These are phyloP conservation scores for Cichladusa arquata DNA, from an alignment of 2,113 vertebrate species.

Conservation along the genomic window DNA sequence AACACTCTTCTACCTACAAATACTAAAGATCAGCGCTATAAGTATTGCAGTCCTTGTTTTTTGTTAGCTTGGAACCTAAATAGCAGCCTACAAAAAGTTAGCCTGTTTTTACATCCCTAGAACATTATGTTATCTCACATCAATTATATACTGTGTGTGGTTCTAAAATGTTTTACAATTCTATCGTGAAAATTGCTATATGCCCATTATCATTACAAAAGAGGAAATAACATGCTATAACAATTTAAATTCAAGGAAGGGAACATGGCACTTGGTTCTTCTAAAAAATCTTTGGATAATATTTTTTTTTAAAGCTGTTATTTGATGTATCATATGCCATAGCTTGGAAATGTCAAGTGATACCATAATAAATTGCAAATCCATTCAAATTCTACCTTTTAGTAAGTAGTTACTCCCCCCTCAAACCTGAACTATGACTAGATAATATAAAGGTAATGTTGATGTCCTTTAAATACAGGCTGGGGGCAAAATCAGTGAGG, in stretches of 20 bases:
- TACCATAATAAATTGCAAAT: background rate
- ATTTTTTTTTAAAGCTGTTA: background rate
- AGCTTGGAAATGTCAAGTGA: background rate
- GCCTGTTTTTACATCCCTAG: background rate
- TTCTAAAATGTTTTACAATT: background rate
- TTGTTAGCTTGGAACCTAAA: background rate
- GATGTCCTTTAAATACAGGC: background rate
- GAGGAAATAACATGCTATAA: background rate
- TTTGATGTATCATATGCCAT: background rate
- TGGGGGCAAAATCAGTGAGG: background rate
- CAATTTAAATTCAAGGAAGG: background rate
- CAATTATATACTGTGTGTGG: background rate
- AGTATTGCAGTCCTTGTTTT: background rate
- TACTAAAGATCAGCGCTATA: background rate
- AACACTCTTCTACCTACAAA: background rate
- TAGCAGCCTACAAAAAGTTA: background rate
- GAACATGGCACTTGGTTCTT: background rate
- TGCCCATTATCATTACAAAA: background rate
- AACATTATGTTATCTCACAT: background rate
- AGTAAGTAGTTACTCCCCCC: rapidly evolving
- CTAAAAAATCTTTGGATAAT: background rate
- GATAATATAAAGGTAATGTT: background rate
- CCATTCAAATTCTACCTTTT: background rate
- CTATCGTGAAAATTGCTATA: background rate
- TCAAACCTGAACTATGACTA: background rate